Conservation (phyloP, 2,797 vertebrate genomes). For the Pangasius krempfi region DNA sequence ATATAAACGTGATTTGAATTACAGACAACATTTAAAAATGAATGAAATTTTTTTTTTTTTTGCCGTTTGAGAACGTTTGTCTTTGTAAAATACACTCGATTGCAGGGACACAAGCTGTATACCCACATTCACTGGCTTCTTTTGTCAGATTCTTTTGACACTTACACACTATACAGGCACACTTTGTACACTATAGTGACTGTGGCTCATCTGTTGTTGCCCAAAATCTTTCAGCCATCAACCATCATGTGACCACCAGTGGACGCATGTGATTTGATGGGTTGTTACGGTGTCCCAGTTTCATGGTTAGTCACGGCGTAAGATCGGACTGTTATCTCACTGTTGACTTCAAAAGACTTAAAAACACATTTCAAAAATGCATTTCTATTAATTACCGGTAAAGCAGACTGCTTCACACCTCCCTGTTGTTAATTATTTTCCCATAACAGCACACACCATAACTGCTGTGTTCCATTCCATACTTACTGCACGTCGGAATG, state of each 20-base stretch:
- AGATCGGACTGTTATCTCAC: no score
- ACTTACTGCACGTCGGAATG: not conserved
- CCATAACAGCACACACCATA: not conserved
- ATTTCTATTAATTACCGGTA: not conserved
- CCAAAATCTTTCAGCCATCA: not conserved
- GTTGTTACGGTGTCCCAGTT: not conserved
- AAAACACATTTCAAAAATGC: not conserved
- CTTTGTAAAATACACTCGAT: not conserved
- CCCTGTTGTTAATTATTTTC: not conserved
- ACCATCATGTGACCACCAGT: not conserved
- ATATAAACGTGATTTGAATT: not conserved
- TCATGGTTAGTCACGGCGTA: no score
- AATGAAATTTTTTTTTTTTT: no score
- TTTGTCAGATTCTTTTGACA: constrained; percentile 10
- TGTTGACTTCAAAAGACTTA: not conserved
- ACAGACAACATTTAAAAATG: not conserved
- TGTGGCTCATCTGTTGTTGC: not conserved
- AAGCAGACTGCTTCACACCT: not conserved
- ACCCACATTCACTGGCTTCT: not conserved
- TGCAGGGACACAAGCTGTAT: not conserved
- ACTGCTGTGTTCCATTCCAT: not conserved
- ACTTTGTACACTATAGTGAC: not conserved
- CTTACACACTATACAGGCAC: not conserved
- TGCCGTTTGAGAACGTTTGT: not conserved
- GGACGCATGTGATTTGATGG: not conserved